Evolutionary conservation across 2,797 vertebrate species (phyloP).

Genomic region (Eulemur albifrons): DNA sequence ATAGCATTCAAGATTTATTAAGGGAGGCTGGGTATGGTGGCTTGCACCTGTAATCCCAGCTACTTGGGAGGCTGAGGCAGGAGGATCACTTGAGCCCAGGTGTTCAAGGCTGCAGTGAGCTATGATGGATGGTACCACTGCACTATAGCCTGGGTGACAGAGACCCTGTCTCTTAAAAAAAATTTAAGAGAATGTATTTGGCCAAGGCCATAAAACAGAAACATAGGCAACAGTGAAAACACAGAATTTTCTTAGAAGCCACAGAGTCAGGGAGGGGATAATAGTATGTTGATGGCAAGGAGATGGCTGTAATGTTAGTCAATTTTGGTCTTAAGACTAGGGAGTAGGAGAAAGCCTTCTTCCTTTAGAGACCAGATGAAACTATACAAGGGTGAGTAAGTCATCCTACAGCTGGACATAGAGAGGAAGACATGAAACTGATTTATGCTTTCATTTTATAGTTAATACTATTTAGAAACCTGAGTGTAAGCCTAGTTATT

Average conservation of each 20-base stretch:
- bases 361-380: not conserved
- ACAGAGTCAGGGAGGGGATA: slow-evolving; percentile 15
- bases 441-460: not conserved
- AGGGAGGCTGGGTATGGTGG: not conserved
- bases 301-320: not conserved
- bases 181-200: not conserved
- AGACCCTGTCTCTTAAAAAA: not conserved
- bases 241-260: slow-evolving; percentile 51
- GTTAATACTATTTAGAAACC: slow-evolving; percentile 11
- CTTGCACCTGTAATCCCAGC: not conserved
- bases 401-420: not conserved
- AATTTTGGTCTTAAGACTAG: not conserved
- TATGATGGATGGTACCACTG: not conserved
- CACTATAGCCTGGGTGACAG: not conserved
- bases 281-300: not conserved
- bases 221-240: slow-evolving; percentile 3
- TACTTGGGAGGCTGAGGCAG: not conserved
- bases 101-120: not conserved
- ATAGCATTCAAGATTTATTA: not conserved
- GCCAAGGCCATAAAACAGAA: not conserved
- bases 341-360: not conserved
- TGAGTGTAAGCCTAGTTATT: not conserved
- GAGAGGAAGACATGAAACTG: not conserved
- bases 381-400: not conserved
- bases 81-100: not conserved